phyloP scores from a whole-genome alignment of 2,797 vertebrate species.

The Darevskia nairensis region DNA sequence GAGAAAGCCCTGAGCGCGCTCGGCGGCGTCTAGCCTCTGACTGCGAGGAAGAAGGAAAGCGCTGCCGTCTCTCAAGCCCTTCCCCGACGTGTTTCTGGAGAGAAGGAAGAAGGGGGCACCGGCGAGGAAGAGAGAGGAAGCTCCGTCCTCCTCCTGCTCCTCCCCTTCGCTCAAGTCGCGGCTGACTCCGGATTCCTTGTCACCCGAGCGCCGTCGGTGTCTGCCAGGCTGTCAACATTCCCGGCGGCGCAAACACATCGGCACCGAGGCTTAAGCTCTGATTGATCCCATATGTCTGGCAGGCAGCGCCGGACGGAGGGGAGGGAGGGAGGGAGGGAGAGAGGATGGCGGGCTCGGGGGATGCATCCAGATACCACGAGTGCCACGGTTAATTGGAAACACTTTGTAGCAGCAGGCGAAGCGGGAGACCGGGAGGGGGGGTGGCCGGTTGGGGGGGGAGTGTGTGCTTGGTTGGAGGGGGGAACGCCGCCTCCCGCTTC shows the following conservation, averaged over 20 bases:
- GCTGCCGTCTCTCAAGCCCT: constrained; percentile 24
- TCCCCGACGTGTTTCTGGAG: constrained; percentile 51
- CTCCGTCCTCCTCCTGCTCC: constrained; percentile 74
- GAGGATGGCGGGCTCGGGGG: constrained; percentile 13
- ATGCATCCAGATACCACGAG: constrained; percentile 79
- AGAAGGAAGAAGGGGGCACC: constrained; percentile 76
- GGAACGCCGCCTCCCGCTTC: not conserved
- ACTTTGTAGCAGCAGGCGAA: constrained; percentile 60
- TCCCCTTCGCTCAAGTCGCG: constrained; percentile 70
- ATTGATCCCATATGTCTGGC: constrained; percentile 88
- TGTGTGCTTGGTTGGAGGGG: not conserved
- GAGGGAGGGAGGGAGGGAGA: constrained; percentile 64
- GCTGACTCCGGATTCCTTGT: constrained; percentile 78
- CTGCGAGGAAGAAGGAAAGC: not conserved
- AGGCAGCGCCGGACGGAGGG: constrained; percentile 72
- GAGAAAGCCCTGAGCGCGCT: constrained; percentile 35
- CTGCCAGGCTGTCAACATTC: constrained; percentile 89
- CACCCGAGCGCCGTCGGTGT: constrained; percentile 77
- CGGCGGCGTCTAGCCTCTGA: not conserved
- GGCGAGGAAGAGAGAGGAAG: constrained; percentile 75
- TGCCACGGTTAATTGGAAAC: constrained; percentile 84
- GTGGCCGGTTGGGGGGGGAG: no score
- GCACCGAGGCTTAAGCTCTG: constrained; percentile 77
- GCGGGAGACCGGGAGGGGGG: not conserved
- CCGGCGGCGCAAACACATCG: constrained; percentile 84